Percentiles rank a stretch among this genome's conserved stretches.
Conservation (phyloP, 1,140 invertebrate genomes). For the Oncopodura yosiiana region DNA sequence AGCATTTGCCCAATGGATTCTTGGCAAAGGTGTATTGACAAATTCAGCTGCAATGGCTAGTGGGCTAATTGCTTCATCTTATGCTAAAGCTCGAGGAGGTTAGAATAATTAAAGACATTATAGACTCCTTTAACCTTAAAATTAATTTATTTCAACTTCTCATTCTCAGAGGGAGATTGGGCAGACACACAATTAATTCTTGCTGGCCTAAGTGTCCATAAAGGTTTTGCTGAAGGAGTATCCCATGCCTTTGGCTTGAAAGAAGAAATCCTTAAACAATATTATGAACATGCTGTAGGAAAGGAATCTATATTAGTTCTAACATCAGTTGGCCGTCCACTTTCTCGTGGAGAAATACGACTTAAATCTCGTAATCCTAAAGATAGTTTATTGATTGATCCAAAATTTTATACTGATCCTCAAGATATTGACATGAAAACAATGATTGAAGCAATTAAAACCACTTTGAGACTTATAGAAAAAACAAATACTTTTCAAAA, state of each 20-base stretch:
- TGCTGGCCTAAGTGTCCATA: not conserved
- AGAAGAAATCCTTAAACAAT: not conserved
- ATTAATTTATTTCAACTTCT: not conserved
- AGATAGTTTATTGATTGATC: conserved; percentile 10
- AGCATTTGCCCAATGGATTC: conserved; percentile 31
- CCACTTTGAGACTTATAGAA: not conserved
- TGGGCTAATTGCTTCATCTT: conserved; percentile 6
- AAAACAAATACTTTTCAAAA: not conserved
- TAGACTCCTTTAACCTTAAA: not conserved
- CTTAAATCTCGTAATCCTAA: conserved; percentile 9
- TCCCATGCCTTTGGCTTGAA: conserved; percentile 7
- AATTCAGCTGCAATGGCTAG: conserved; percentile 1
- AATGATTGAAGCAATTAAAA: not conserved
- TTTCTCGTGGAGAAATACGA: conserved; percentile 11
- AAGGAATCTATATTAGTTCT: conserved; percentile 14
- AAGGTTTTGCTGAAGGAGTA: not conserved
- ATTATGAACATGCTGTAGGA: conserved; percentile 14
- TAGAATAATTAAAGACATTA: conserved; percentile 10
- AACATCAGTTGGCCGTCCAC: conserved; percentile 9
- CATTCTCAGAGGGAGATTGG: not conserved
- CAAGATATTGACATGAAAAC: conserved; percentile 5
- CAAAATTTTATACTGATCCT: conserved; percentile 12
- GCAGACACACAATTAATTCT: not conserved
- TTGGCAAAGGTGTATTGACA: conserved; percentile 13
- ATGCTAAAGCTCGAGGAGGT: conserved; percentile 15